Evolutionary conservation across 2,888 invertebrate genomes (phyloP).

Genomic region (Drosophila formosana): DNA sequence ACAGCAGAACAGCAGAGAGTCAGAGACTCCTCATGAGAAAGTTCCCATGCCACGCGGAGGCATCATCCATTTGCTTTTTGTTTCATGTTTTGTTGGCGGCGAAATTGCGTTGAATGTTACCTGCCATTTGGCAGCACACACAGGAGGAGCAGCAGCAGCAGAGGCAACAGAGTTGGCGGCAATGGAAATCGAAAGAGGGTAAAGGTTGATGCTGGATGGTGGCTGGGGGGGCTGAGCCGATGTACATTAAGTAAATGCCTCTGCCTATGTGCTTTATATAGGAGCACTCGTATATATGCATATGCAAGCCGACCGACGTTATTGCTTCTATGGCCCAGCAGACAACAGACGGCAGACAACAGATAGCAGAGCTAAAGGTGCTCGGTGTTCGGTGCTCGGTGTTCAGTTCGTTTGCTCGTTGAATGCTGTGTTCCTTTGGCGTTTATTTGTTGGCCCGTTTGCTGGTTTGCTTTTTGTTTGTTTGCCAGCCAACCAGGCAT

Average conservation of each 20-base stretch:
- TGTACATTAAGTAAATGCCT: constrained; percentile 72
- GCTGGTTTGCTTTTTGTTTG: constrained; percentile 48
- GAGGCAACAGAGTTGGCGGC: neutral
- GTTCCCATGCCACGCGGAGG: constrained; percentile 13
- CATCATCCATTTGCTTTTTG: constrained; percentile 52
- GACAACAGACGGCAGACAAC: constrained; percentile 46
- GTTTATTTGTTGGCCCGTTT: constrained; percentile 73
- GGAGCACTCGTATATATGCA: constrained; percentile 37
- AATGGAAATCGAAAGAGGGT: constrained; percentile 18
- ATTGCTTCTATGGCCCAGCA: constrained; percentile 59
- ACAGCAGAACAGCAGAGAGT: neutral
- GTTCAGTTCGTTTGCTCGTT: constrained; percentile 10
- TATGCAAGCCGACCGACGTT: constrained; percentile 59
- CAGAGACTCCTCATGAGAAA: constrained; percentile 24
- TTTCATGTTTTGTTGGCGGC: constrained; percentile 62
- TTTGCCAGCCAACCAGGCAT: constrained; percentile 25
- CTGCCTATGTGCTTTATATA: constrained; percentile 53
- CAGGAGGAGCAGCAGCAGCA: too few species aligned
- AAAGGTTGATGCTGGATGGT: neutral
- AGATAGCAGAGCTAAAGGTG: constrained; percentile 59
- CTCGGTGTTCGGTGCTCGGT: constrained; percentile 34
- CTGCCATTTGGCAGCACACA: constrained; percentile 73
- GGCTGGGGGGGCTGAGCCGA: constrained; percentile 10
- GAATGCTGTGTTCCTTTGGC: constrained; percentile 52
- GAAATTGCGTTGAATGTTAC: constrained; percentile 81